These are phyloP conservation scores for Pipistrellus kuhlii DNA, from an alignment of 2,797 vertebrate species.

Conservation along the genomic window DNA sequence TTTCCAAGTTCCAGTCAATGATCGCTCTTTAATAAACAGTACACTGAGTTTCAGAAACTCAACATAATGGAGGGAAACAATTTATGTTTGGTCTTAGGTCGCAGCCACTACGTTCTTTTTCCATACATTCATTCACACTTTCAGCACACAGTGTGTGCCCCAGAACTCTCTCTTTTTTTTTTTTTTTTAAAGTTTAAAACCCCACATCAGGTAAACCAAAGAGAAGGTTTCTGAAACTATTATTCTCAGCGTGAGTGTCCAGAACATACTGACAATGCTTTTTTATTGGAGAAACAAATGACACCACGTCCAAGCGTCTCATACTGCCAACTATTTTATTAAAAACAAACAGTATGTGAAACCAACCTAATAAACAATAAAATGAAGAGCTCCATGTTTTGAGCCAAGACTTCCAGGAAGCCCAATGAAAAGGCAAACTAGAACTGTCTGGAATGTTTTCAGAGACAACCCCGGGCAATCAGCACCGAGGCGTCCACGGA, in stretches of 20 bases:
- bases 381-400: constrained; percentile 36
- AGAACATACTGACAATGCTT: neutral
- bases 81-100: neutral
- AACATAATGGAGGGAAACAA: neutral
- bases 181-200: neutral
- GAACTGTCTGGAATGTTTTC: neutral
- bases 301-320: neutral
- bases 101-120: neutral
- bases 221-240: neutral
- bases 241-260: neutral
- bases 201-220: neutral
- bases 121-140: neutral
- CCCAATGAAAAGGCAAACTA: neutral
- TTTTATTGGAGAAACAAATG: neutral
- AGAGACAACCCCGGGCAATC: neutral
- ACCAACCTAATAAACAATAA: constrained; percentile 6
- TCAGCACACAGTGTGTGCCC: neutral
- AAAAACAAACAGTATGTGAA: constrained; percentile 52
- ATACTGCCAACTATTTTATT: neutral
- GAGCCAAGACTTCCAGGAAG: constrained; percentile 6
- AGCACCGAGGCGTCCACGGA: neutral
- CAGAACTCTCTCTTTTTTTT: neutral
- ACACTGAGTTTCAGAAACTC: neutral
- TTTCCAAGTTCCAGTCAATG: neutral
- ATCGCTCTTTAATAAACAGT: neutral